phyloP scores from a whole-genome alignment of 2,113 vertebrate species.

The Salvelinus fontinalis region DNA sequence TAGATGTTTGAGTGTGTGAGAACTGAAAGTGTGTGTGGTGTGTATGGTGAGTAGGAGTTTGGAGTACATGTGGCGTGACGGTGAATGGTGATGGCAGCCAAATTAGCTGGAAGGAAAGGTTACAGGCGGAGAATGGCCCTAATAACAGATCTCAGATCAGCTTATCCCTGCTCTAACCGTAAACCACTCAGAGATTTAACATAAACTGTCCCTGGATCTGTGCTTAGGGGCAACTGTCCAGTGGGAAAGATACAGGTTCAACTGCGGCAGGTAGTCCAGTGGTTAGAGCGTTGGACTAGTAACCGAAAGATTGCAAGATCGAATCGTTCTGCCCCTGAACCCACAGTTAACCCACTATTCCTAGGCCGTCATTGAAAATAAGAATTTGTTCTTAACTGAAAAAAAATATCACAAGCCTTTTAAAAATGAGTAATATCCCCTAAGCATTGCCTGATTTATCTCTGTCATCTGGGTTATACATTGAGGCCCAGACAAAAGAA shows the following conservation, averaged over 20 bases:
- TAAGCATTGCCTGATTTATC: slow-evolving; percentile 26
- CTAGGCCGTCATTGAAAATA: too few species aligned
- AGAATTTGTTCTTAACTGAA: too few species aligned
- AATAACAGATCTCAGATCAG: background rate
- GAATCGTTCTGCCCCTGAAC: too few species aligned
- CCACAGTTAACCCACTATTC: too few species aligned
- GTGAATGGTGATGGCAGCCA: background rate
- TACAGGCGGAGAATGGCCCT: background rate
- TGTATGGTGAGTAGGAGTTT: background rate
- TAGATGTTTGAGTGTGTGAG: too few species aligned
- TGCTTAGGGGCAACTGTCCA: slow-evolving; percentile 24
- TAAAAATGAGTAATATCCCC: slow-evolving; percentile 36
- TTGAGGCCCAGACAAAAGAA: slow-evolving; percentile 21
- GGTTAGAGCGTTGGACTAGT: too few species aligned
- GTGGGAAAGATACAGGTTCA: slow-evolving; percentile 27
- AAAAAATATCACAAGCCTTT: slow-evolving; percentile 21
- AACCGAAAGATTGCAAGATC: too few species aligned
- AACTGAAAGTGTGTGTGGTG: background rate
- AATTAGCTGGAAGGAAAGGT: background rate
- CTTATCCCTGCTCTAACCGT: background rate
- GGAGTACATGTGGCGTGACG: too few species aligned
- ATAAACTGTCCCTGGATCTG: background rate
- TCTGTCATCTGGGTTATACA: slow-evolving; percentile 34
- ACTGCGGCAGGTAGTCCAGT: background rate
- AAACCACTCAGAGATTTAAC: background rate